These are phyloP conservation scores for Corydoras sp. DNA, from an alignment of 2,113 vertebrate species.

Conservation along the genomic window DNA sequence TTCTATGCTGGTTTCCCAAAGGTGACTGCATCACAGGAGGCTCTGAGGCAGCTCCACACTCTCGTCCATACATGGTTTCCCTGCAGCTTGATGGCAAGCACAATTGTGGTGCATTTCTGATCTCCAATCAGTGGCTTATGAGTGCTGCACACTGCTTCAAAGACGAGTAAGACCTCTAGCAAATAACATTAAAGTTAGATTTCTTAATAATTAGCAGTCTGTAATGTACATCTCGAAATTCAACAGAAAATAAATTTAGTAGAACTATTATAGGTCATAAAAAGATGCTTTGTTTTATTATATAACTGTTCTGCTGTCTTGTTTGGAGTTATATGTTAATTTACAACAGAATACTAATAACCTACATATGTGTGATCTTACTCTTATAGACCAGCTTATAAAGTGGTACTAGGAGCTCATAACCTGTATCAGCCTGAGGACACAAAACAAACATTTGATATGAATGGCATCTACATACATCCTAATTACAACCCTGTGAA, in stretches of 20 bases:
- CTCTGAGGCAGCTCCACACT: constrained; percentile 59
- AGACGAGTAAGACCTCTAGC: constrained; percentile 48
- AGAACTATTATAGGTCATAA: too few species aligned
- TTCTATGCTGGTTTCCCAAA: constrained; percentile 21
- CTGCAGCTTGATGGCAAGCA: constrained; percentile 62
- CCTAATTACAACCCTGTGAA: constrained; percentile 46
- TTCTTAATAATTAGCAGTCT: too few species aligned
- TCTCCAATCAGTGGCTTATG: constrained; percentile 73
- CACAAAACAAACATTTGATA: constrained; percentile 61
- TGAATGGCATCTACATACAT: constrained; percentile 57
- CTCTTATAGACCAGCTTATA: constrained; percentile 44
- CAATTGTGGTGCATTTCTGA: constrained; percentile 73
- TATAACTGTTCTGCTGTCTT: too few species aligned
- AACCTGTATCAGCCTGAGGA: constrained; percentile 56
- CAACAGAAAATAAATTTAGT: too few species aligned
- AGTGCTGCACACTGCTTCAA: constrained; percentile 73
- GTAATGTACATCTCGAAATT: too few species aligned
- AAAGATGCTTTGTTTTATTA: too few species aligned
- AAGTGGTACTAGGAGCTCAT: constrained; percentile 61
- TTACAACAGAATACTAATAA: too few species aligned
- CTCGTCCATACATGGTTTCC: constrained; percentile 78
- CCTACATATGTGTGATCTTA: not conserved
- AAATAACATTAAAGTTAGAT: too few species aligned
- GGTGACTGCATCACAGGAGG: constrained; percentile 65
- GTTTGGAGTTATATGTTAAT: too few species aligned